Percentiles rank a stretch among this genome's conserved stretches.
phyloP scores from a whole-genome alignment of 2,797 vertebrate genomes.

The Myioborus melanocephalus region DNA sequence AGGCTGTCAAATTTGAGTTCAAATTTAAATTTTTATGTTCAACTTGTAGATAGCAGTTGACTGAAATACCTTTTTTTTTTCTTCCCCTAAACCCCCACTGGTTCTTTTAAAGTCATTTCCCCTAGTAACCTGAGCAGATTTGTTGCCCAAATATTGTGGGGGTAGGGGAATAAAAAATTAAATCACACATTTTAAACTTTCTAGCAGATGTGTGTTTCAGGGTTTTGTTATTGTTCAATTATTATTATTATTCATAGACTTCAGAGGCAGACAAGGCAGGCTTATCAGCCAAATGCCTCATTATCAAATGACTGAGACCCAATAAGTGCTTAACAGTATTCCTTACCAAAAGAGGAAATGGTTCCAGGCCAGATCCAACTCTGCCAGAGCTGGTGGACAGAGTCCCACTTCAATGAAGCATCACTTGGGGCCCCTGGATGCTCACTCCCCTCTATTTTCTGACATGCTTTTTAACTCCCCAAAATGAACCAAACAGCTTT shows the following conservation, averaged over 20 bases:
- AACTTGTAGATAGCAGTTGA: background rate
- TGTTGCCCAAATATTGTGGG: background rate
- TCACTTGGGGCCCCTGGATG: background rate
- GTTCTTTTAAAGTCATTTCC: background rate
- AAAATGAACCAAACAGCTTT: conserved; percentile 67
- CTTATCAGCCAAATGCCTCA: conserved; percentile 56
- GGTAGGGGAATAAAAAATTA: background rate
- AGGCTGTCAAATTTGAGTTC: background rate
- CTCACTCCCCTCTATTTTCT: background rate
- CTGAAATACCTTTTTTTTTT: accelerated
- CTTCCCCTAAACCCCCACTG: accelerated
- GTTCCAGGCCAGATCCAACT: conserved; percentile 10
- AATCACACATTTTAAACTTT: background rate
- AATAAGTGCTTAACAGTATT: conserved; percentile 40
- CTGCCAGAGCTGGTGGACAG: background rate
- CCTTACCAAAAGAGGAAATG: conserved; percentile 71
- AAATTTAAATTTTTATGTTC: background rate
- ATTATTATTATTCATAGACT: conserved; percentile 48
- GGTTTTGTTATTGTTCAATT: background rate
- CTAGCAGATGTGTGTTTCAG: background rate
- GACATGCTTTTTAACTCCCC: conserved; percentile 10
- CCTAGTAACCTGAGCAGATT: background rate
- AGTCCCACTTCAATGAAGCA: background rate
- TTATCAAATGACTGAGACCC: conserved; percentile 56
- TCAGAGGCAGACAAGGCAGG: background rate